Percentiles rank a stretch among this genome's conserved stretches.
phyloP scores from a whole-genome alignment of 2,888 invertebrate species.

The Oscheius myriophilus region DNA sequence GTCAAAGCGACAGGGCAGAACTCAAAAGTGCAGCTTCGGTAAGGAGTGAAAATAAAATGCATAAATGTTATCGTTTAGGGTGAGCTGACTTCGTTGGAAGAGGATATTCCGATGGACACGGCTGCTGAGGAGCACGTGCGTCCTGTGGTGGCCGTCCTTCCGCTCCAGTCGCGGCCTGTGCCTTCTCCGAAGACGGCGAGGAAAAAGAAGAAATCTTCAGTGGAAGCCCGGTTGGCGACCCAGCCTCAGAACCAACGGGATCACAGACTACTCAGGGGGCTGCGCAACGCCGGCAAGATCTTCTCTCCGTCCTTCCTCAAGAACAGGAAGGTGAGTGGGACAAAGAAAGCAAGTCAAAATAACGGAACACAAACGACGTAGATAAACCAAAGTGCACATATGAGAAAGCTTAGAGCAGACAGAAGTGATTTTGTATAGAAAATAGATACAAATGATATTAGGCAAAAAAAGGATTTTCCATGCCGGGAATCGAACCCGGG shows the following conservation, averaged over 20 bases:
- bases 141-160: conserved; percentile 15
- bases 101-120: conserved; percentile 60
- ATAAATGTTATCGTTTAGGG: conserved; percentile 25
- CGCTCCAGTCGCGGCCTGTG: conserved; percentile 19
- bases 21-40: conserved; percentile 14
- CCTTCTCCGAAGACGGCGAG: conserved; percentile 16
- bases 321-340: conserved; percentile 13
- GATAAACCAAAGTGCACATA: no score
- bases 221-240: conserved; percentile 34
- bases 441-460: no score
- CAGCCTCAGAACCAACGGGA: conserved; percentile 32
- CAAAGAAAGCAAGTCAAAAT: conserved; percentile 19
- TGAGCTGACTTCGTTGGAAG: conserved; percentile 54
- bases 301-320: conserved; percentile 45
- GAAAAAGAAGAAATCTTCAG: conserved; percentile 24
- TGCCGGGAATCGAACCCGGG: conserved; percentile 71
- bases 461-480: conserved; percentile 6
- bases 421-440: no score
- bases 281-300: conserved; percentile 47
- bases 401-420: no score
- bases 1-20: conserved; percentile 32
- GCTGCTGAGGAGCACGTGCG: conserved; percentile 35
- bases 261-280: conserved; percentile 48
- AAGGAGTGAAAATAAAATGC: background rate
- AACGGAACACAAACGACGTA: no score